These are phyloP conservation scores for Amphiprion clarkii DNA, from an alignment of 2,797 vertebrate species.

Conservation along the genomic window DNA sequence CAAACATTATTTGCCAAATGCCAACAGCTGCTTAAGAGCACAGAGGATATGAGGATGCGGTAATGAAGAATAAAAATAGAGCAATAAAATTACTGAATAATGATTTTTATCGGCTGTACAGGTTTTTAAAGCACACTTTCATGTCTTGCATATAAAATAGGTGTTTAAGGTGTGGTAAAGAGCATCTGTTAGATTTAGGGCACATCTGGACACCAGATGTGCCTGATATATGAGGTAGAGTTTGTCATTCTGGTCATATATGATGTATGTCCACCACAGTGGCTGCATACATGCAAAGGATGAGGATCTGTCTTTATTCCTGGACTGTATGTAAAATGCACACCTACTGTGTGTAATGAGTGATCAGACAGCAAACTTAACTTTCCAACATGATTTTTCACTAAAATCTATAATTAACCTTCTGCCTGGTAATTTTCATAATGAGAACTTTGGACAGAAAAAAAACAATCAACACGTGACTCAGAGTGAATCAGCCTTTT, in stretches of 20 bases:
- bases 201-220: conserved; percentile 67
- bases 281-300: conserved; percentile 7
- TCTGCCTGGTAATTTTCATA: background rate
- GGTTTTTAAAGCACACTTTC: conserved; percentile 2
- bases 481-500: background rate
- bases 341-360: background rate
- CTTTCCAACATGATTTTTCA: background rate
- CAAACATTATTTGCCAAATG: conserved; percentile 15
- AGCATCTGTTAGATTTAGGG: conserved; percentile 41
- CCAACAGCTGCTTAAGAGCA: conserved; percentile 39
- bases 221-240: conserved; percentile 15
- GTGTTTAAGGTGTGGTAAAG: conserved; percentile 43
- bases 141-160: conserved; percentile 45
- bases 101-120: conserved; percentile 33
- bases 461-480: background rate
- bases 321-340: background rate
- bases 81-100: conserved; percentile 41
- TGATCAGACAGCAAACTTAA: background rate
- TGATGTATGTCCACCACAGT: conserved; percentile 30
- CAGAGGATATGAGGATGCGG: conserved; percentile 35
- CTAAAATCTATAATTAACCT: background rate
- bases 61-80: conserved; percentile 41
- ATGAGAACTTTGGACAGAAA: background rate
- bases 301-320: conserved; percentile 23
- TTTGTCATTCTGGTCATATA: conserved; percentile 23